phyloP scores from a whole-genome alignment of 2,888 invertebrate genomes.

The Eupithecia abbreviata region DNA sequence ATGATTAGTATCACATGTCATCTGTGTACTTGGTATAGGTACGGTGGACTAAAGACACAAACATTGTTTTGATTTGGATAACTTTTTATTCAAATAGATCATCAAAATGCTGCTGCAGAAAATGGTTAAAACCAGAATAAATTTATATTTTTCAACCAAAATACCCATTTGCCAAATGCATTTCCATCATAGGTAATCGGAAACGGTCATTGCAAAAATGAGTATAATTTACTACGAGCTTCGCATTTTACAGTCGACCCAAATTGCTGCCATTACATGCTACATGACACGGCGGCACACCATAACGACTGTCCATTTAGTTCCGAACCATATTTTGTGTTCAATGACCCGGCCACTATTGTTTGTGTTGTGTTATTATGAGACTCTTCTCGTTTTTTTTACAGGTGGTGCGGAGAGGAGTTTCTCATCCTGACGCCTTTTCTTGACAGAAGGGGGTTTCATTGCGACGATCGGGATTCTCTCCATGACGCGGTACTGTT shows the following conservation, averaged over 20 bases:
- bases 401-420: conserved; percentile 54
- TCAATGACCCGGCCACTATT: conserved; percentile 47
- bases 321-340: conserved; percentile 52
- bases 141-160: conserved; percentile 54
- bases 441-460: conserved; percentile 59
- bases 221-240: conserved; percentile 74
- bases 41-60: neutral
- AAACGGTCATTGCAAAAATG: conserved; percentile 79
- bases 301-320: conserved; percentile 64
- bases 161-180: conserved; percentile 60
- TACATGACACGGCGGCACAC: conserved; percentile 67
- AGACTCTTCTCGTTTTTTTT: conserved; percentile 63
- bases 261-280: conserved; percentile 76
- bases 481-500: conserved; percentile 70
- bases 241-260: conserved; percentile 71
- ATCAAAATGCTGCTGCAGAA: neutral
- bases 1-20: neutral
- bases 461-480: conserved; percentile 60
- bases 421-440: conserved; percentile 64
- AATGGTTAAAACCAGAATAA: conserved; percentile 31
- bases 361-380: conserved; percentile 34
- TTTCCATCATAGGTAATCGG: conserved; percentile 78
- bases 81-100: neutral
- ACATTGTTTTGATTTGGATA: neutral
- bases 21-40: too few relatives aligned